Base-by-base conservation (phyloP, 2,888 invertebrate genomes). In the Caenorhabditis virilis region DNA sequence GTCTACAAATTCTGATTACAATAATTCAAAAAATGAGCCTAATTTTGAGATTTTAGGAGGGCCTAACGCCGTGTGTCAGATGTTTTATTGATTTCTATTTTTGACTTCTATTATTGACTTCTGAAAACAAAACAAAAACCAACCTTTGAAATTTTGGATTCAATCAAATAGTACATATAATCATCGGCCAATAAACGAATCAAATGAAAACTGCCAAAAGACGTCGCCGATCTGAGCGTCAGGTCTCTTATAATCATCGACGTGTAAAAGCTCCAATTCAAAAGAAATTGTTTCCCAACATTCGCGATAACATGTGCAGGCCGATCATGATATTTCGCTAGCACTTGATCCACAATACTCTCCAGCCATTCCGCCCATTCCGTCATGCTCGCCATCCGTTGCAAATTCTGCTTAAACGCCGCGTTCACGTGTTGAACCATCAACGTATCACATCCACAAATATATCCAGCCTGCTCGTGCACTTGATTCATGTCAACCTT, bases 221-320 rank as follows among this genome's bases (percentile, higher is more conserved):
- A 95, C 22, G 95, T 92, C 36, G 98, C 97, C 63, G 95, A 95
- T 77, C 93, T 87, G 69, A 97, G 87, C 42, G 97, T 98, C 71
- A 98, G 88, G 86, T 98, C 97, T 46, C 97, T 88, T 78, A 98
- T 97, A 59, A 98, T 93, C 89, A 95, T 93, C 56, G 95, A 75
- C 90, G 90, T 92, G 87, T 95, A 97, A 87, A 95, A 97, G 74
- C 93, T 95, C 97, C 97, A 98, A 86, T 95, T 95, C 66, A 97
- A 89, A 78, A 98, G 88, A 87, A 98, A 93, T 83, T 95, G 92
- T 46, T 92, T 87, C 6, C 91, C 93, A 50, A 91, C 90, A 83
- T 90, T 89, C 20, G 91, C 89, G 86, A 91, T 92, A 78, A 89
- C 90, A 4, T 56, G 54, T 0, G 72, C 47, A 1, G 78, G 69